Evolutionary conservation across 23 tunicate species (phyloP).

Genomic region (Pegea sp.): DNA sequence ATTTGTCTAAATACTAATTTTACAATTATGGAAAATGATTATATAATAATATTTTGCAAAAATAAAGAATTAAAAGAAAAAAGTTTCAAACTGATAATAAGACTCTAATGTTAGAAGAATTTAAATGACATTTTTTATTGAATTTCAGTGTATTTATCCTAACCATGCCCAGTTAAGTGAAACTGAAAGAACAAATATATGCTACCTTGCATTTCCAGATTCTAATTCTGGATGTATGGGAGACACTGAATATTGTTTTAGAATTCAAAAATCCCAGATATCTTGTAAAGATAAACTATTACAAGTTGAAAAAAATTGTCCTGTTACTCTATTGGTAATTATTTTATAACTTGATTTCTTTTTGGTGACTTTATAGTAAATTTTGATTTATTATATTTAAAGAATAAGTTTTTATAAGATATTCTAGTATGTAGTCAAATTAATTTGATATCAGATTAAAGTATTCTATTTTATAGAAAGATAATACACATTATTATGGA

Average conservation of each 20-base stretch:
- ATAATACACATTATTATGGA: slow-evolving; percentile 65
- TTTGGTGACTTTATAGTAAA: no score
- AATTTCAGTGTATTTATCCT: slow-evolving; percentile 28
- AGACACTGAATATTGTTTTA: slow-evolving; percentile 80
- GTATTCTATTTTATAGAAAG: slow-evolving; percentile 17
- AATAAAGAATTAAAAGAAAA: no score
- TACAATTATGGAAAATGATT: no score
- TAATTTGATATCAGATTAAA: no score
- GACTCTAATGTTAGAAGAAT: neutral
- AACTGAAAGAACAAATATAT: slow-evolving; percentile 48
- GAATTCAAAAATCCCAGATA: slow-evolving; percentile 18
- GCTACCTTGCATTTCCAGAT: slow-evolving; percentile 94
- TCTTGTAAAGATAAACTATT: slow-evolving; percentile 10
- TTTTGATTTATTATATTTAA: no score
- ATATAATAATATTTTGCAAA: no score
- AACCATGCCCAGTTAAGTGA: slow-evolving; percentile 39
- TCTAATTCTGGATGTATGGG: slow-evolving; percentile 98
- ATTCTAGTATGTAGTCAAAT: no score
- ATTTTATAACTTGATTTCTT: no score
- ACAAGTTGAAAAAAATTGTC: slow-evolving; percentile 35
- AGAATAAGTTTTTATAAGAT: no score
- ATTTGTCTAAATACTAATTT: no score
- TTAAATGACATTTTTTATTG: neutral
- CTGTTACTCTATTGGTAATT: slow-evolving; percentile 42
- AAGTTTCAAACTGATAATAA: no score